phyloP scores from a whole-genome alignment of 1,140 invertebrate species.

The Himalopsyche phryganea region DNA sequence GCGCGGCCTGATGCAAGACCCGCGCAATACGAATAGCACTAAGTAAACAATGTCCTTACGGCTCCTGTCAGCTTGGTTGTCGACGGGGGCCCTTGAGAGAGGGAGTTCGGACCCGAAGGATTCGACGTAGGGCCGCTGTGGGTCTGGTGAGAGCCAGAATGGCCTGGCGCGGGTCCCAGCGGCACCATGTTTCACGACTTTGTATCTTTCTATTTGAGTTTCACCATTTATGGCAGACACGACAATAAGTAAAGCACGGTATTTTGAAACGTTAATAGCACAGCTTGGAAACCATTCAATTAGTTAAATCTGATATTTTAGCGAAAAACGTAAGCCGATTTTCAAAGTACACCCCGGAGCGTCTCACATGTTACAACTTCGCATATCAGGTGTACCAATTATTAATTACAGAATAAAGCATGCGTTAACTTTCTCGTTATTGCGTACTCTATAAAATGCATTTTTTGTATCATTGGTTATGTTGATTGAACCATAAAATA shows the following conservation, averaged over 20 bases:
- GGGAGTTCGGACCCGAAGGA: conserved; percentile 54
- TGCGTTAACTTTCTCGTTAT: too few relatives aligned
- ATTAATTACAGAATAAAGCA: not conserved
- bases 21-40: conserved; percentile 19
- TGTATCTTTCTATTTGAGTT: conserved; percentile 13
- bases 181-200: conserved; percentile 45
- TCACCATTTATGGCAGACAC: conserved; percentile 16
- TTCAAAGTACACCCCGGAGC: conserved; percentile 18
- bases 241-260: conserved; percentile 8
- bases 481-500: too few relatives aligned
- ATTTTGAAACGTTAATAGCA: conserved; percentile 4
- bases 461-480: not conserved
- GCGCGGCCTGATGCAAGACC: conserved; percentile 12
- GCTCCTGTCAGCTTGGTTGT: conserved; percentile 55
- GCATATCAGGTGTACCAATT: conserved; percentile 13
- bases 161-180: conserved; percentile 52
- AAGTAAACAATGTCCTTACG: conserved; percentile 42
- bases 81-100: conserved; percentile 52
- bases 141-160: conserved; percentile 49
- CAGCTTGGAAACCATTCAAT: not conserved
- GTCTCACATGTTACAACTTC: conserved; percentile 28
- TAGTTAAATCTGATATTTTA: not conserved
- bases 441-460: not conserved
- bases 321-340: not conserved
- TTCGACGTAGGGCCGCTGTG: conserved; percentile 52